phyloP scores from a whole-genome alignment of 2,797 vertebrate genomes.

The Mallotus villosus region DNA sequence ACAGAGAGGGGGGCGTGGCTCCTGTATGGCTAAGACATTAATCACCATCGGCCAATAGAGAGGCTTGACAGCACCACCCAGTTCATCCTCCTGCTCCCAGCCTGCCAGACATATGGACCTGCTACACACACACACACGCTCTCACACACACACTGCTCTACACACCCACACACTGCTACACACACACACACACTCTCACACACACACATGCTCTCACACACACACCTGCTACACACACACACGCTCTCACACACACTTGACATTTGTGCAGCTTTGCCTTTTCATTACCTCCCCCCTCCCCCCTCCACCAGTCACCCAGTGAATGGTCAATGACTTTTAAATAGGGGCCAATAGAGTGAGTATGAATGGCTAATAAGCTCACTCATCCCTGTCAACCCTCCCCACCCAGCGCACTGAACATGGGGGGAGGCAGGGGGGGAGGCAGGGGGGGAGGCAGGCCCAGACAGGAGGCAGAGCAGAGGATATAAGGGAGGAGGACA shows the following conservation, averaged over 20 bases:
- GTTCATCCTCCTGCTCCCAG: constrained; percentile 13
- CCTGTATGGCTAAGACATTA: constrained; percentile 89
- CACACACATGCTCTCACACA: not conserved
- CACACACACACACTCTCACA: no score
- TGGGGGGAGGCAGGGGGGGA: no score
- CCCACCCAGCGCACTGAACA: constrained; percentile 48
- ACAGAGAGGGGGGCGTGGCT: constrained; percentile 50
- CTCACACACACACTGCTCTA: not conserved
- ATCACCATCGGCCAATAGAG: constrained; percentile 82
- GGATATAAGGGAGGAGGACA: not conserved
- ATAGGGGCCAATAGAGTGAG: constrained; percentile 70
- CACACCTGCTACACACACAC: not conserved
- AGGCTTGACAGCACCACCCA: constrained; percentile 76
- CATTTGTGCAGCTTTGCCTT: not conserved
- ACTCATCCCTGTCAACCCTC: constrained; percentile 58
- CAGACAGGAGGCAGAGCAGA: not conserved
- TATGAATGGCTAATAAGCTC: constrained; percentile 66
- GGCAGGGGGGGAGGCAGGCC: not conserved
- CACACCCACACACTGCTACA: no score
- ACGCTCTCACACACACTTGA: not conserved
- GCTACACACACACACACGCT: not conserved
- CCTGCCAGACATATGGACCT: constrained; percentile 14
- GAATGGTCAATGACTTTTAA: constrained; percentile 66
- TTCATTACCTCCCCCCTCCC: not conserved
- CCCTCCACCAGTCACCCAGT: constrained; percentile 56